phyloP scores from a whole-genome alignment of 2,888 invertebrate genomes.

The Acanthosoma haemorrhoidale region DNA sequence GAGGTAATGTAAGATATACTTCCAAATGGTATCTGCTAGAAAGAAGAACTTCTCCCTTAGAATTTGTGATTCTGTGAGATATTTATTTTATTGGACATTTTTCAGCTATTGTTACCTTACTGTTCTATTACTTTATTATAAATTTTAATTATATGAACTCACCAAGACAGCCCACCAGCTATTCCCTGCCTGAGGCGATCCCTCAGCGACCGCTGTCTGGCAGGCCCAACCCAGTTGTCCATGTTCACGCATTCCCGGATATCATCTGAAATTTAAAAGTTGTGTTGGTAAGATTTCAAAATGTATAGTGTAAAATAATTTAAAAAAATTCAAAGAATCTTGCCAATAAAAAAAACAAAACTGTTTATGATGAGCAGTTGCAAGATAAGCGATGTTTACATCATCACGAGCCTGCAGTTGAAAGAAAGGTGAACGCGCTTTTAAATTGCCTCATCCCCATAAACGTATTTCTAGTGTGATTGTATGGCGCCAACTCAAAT shows the following conservation, averaged over 20 bases:
- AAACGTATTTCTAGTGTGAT: too few species aligned
- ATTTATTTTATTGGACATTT: not conserved
- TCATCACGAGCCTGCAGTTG: too few species aligned
- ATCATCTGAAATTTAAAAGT: not conserved
- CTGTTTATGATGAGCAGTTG: too few species aligned
- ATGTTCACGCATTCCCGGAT: constrained; percentile 15
- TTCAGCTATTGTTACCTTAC: too few species aligned
- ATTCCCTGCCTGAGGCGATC: constrained; percentile 74
- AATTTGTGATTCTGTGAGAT: not conserved
- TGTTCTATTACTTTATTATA: not conserved
- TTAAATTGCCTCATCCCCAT: too few species aligned
- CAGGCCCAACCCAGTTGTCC: constrained; percentile 51
- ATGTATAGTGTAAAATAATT: not conserved
- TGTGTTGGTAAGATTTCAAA: not conserved
- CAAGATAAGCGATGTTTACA: too few species aligned
- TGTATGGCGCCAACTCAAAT: too few species aligned
- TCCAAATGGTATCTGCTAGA: not conserved
- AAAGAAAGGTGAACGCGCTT: too few species aligned
- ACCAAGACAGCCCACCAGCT: constrained; percentile 72
- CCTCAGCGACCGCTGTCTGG: constrained; percentile 69
- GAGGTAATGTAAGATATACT: too few species aligned
- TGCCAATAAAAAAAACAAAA: not conserved
- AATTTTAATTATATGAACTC: constrained; percentile 56
- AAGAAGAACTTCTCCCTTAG: too few species aligned
- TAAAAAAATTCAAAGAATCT: not conserved